These are phyloP conservation scores for Eupithecia subumbrata DNA, from an alignment of 2,888 invertebrate genomes.

Conservation along the genomic window DNA sequence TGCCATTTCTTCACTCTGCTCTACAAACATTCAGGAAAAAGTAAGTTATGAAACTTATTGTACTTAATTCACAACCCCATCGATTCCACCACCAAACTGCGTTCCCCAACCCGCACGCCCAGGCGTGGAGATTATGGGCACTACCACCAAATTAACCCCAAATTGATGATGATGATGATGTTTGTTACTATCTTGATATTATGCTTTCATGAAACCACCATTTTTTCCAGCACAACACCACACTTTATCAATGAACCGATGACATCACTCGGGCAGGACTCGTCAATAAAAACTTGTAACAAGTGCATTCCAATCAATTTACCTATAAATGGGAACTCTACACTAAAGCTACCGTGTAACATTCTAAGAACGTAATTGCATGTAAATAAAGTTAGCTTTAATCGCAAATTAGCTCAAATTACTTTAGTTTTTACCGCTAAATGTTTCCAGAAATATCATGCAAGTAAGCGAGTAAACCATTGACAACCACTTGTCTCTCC, in stretches of 20 bases:
- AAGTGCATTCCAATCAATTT: conserved; percentile 47
- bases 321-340: conserved; percentile 65
- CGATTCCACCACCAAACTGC: too few species aligned
- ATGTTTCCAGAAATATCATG: conserved; percentile 1
- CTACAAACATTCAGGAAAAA: background rate
- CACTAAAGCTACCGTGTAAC: conserved; percentile 59
- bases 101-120: too few species aligned
- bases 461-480: background rate
- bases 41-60: too few species aligned
- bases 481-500: background rate
- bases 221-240: background rate
- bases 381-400: conserved; percentile 52
- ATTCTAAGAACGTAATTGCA: conserved; percentile 69
- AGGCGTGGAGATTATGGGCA: too few species aligned
- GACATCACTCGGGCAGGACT: conserved; percentile 23
- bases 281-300: conserved; percentile 32
- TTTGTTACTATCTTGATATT: too few species aligned
- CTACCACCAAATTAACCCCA: too few species aligned
- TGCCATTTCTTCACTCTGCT: background rate
- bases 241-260: conserved; percentile 27
- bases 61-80: too few species aligned
- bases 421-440: conserved; percentile 24
- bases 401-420: conserved; percentile 28
- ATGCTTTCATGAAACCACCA: background rate
- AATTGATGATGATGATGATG: too few species aligned